Evolutionary conservation across 2,888 invertebrate genomes (phyloP), one percentile per base, ranked within the genome.

Genomic region (Agonopterix arenella): DNA sequence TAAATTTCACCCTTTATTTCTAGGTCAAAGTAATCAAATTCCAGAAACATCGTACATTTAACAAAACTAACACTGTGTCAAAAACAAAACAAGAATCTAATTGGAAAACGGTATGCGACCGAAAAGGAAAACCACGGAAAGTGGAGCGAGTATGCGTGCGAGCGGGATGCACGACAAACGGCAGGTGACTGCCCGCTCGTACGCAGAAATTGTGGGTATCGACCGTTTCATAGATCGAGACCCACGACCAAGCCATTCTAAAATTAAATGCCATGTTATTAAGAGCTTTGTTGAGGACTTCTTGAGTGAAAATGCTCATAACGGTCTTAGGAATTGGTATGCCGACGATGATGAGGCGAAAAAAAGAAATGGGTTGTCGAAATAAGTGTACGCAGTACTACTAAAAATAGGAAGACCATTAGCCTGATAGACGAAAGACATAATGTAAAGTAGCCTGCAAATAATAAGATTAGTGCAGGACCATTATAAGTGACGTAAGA

Each of bases 111-210:
- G 7, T 16, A 38, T 11, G 46, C 37, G 45, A 13, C 37, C 10
- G 13, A 37, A 46, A 36, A 28, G 10, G 40, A 40, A 40, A 40
- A n/a, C 2, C 40, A n/a, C 40, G 8, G 28, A 40, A 51, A 50
- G 52, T 50, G 50, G 54, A 58, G 52, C 52, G 52, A 45, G 56
- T 51, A 51, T 62, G 52, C 62, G 79, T 76, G 79, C 74, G 76
- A 80, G 80, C 66, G 78, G 75, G 77, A 79, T 65, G 73, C 70
- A 76, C 62, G 65, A 70, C 62, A 55, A 55, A 56, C 62, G 65
- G 53, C 52, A 60, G 53, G 54, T 47, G 55, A 77, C 75, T 76
- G 75, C 68, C 71, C 52, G 48, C 38, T 66, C 70, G 51, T 50
- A 10, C 40, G 40, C 40, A 10, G 40, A 40, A 28, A 28, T 28